Evolutionary conservation across 2,888 invertebrate genomes (phyloP).

Genomic region (Pterostichus madidus): DNA sequence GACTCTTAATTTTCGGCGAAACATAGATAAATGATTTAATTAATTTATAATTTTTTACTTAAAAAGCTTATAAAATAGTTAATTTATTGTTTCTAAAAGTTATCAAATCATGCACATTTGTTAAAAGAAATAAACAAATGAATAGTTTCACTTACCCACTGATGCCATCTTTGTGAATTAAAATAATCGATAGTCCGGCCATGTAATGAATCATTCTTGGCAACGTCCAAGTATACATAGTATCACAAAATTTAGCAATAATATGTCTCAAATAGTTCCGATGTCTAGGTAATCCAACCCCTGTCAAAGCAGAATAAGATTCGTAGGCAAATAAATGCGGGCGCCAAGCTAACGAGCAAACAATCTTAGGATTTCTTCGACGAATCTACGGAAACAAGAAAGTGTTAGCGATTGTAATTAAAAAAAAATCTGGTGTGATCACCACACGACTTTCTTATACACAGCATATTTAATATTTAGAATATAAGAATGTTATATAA

Average conservation of each 20-base stretch:
- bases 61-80: no score
- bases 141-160: slow-evolving; percentile 80
- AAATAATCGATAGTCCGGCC: slow-evolving; percentile 83
- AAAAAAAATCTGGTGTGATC: no score
- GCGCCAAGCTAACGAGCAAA: slow-evolving; percentile 88
- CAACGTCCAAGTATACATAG: slow-evolving; percentile 80
- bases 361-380: slow-evolving; percentile 83
- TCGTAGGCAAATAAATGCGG: slow-evolving; percentile 83
- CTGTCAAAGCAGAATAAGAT: slow-evolving; percentile 80
- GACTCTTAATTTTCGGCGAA: no score
- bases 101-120: no score
- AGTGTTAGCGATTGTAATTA: slow-evolving; percentile 24
- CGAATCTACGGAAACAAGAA: slow-evolving; percentile 79
- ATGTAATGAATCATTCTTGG: slow-evolving; percentile 80
- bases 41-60: no score
- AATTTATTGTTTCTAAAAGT: no score
- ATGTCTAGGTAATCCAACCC: slow-evolving; percentile 76
- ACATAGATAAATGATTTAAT: no score
- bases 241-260: slow-evolving; percentile 78
- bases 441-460: no score
- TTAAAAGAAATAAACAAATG: neutral
- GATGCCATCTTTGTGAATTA: slow-evolving; percentile 86
- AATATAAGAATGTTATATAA: no score
- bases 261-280: slow-evolving; percentile 78
- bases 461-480: no score